Base-by-base conservation (phyloP, 2,113 vertebrate species). In the Brienomyrus brachyistius region DNA sequence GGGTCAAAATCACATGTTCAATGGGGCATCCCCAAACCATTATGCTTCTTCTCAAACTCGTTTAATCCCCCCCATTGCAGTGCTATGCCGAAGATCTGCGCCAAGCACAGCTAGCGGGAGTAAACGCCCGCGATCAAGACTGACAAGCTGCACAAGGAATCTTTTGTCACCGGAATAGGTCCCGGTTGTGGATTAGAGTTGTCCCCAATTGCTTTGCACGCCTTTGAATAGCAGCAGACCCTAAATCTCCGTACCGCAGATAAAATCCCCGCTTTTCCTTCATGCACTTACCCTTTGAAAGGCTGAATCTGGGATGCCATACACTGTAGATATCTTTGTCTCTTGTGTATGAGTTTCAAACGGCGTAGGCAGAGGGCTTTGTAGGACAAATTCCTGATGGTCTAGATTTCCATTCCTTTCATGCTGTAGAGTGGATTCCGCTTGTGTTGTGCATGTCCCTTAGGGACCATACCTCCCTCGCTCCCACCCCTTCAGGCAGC, bases 351-450 rank as follows among this genome's bases (percentile, higher is more conserved):
- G 92, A 90, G 92, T 90, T 90, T 91, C 91, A 90, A 92, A 80
- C 2, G 13, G 89, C 23, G 90, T 91, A 88, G 90, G 92, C 70
- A 90, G 92, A 74, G 91, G 86, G 89, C 77, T 93, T 93, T 92
- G 90, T 91, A 31, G 62, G 19, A 82, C 89, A 88, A 1, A 70
- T 92, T 91, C 90, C 91, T 47, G 17, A 62, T 87, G 88, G 93
- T 93, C 91, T 92, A 92, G 70, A 59, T 91, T 93, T 93, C 89
- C 62, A 88, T 92, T 94, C 51, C 85, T 40, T 87, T 87, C 85
- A 87, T 56, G 27, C 3, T 87, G 85, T 17, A 9, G 85, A 40
- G 17, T 31, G 51, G 85, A 52, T 27, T 19, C 7, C 51, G 13
- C 51, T 21, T 54, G 35, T 40, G 31, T 31, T 27, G 13, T 5